Percentiles rank a stretch among this genome's conserved stretches.
Evolutionary conservation across 2,797 vertebrate genomes (phyloP).

Genomic region (Gallirallus australis): DNA sequence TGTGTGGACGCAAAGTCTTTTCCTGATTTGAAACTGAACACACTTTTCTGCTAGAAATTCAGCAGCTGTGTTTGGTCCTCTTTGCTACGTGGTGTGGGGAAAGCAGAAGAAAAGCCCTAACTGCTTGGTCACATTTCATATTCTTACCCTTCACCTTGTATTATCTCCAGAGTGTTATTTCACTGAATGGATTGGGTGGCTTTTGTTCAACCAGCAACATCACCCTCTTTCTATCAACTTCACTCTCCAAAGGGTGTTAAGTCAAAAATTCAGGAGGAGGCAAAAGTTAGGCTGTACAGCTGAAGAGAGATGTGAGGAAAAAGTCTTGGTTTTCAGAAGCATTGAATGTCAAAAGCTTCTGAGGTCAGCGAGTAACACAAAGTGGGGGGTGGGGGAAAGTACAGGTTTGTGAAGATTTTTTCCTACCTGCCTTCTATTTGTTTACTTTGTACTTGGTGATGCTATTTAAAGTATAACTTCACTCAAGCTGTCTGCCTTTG

Average conservation of each 20-base stretch:
- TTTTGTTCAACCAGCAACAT: background rate
- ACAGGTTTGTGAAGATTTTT: background rate
- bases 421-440: background rate
- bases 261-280: background rate
- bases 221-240: background rate
- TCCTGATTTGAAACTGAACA: fast-evolving
- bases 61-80: background rate
- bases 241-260: background rate
- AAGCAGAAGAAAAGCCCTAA: background rate
- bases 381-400: background rate
- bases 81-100: background rate
- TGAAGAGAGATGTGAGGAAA: background rate
- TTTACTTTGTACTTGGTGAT: background rate
- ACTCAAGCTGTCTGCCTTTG: background rate
- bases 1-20: background rate
- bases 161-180: background rate
- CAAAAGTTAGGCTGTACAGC: background rate
- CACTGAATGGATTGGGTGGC: background rate
- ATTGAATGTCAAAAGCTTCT: background rate
- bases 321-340: background rate
- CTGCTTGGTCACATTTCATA: background rate
- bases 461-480: background rate
- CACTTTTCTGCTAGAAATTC: background rate
- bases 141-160: background rate
- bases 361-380: background rate